phyloP scores from a whole-genome alignment of 1,140 invertebrate species.

The Scaptomyza hsui region DNA sequence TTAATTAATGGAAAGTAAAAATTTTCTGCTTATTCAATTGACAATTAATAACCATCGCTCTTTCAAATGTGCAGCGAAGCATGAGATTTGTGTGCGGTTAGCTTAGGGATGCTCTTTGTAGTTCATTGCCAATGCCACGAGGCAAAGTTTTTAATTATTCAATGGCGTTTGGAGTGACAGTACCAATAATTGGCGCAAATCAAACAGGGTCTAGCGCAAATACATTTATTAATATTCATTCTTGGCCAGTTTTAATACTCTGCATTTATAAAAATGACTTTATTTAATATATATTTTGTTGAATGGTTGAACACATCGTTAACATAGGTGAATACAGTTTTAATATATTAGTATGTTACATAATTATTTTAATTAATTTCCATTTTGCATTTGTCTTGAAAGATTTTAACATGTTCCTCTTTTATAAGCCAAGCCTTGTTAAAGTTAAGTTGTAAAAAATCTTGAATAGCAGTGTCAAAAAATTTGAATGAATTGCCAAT shows the following conservation, averaged over 20 bases:
- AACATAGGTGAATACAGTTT: not conserved
- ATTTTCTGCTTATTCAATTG: not conserved
- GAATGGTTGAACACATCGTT: too few relatives aligned
- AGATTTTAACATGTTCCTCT: rapidly evolving
- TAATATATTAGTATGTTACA: not conserved
- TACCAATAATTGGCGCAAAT: not conserved
- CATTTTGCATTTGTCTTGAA: not conserved
- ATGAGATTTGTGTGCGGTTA: not conserved
- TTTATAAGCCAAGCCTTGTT: constrained; percentile 8
- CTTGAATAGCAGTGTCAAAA: constrained; percentile 18
- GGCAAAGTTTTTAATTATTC: not conserved
- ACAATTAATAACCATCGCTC: not conserved
- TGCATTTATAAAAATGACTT: too few relatives aligned
- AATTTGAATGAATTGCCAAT: not conserved
- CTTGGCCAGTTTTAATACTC: not conserved
- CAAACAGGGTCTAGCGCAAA: not conserved
- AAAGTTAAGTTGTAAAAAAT: constrained; percentile 11
- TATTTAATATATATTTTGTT: too few relatives aligned
- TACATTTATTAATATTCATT: not conserved
- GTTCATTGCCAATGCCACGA: not conserved
- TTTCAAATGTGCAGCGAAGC: not conserved
- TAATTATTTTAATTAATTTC: not conserved
- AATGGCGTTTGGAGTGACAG: not conserved
- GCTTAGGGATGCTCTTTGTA: not conserved
- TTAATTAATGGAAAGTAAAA: not conserved